Conservation (phyloP, 2,888 invertebrate species). For the Drosophila hawaiiensis region DNA sequence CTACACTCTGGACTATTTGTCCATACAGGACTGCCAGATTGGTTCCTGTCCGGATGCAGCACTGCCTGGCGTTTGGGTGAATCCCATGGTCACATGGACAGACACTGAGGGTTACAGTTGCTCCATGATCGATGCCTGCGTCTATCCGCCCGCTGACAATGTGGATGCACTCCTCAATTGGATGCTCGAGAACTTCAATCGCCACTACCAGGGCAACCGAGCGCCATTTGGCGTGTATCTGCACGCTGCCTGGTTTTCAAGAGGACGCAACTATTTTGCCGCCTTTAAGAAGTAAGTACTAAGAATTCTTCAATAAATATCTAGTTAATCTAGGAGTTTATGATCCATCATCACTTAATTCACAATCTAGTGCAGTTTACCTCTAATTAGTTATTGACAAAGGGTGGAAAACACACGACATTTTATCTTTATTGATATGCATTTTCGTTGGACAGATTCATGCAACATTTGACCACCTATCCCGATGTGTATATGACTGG, state of each 20-base stretch:
- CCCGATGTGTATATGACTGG: slow-evolving; percentile 88
- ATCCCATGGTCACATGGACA: slow-evolving; percentile 87
- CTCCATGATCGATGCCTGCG: slow-evolving; percentile 87
- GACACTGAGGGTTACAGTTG: slow-evolving; percentile 86
- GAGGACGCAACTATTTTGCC: slow-evolving; percentile 85
- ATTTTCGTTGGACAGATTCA: slow-evolving; percentile 85
- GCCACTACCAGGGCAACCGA: slow-evolving; percentile 88
- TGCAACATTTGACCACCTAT: slow-evolving; percentile 86
- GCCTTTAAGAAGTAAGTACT: slow-evolving; percentile 85
- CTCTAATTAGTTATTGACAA: not conserved
- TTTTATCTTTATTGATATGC: not conserved
- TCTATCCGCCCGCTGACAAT: slow-evolving; percentile 85
- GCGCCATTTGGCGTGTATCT: slow-evolving; percentile 90
- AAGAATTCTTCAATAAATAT: not conserved
- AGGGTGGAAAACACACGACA: fast-evolving
- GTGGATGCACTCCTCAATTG: slow-evolving; percentile 87
- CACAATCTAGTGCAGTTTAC: not conserved
- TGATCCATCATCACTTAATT: too few species aligned
- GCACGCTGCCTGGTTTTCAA: slow-evolving; percentile 88
- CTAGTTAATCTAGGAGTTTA: not conserved
- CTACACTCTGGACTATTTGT: slow-evolving; percentile 87
- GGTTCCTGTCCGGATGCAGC: slow-evolving; percentile 86
- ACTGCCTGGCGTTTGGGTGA: slow-evolving; percentile 87
- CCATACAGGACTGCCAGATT: slow-evolving; percentile 87
- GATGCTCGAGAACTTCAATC: slow-evolving; percentile 88